Conservation (phyloP, 1,140 invertebrate species). For the Drosophila subpulchrella region DNA sequence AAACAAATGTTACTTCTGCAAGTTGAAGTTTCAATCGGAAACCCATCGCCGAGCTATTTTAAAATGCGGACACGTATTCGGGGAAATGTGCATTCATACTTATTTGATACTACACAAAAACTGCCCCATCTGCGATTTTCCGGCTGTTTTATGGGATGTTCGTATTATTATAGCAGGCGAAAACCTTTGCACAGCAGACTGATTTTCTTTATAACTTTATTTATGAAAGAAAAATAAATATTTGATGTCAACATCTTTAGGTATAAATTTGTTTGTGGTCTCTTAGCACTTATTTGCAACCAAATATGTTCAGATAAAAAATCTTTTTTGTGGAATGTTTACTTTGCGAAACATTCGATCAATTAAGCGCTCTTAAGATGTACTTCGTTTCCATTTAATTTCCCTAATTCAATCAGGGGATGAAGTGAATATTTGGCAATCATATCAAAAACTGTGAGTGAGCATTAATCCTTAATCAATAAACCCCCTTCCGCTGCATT, state of each 20-base stretch:
- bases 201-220: too few relatives aligned
- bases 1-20: neutral
- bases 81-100: neutral
- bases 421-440: slow-evolving; percentile 4
- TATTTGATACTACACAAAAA: neutral
- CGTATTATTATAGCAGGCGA: neutral
- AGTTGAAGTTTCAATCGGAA: neutral
- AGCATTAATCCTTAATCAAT: slow-evolving; percentile 39
- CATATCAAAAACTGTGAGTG: slow-evolving; percentile 6
- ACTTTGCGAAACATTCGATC: neutral
- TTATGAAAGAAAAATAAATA: too few relatives aligned
- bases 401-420: slow-evolving; percentile 28
- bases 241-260: too few relatives aligned
- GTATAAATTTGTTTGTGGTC: too few relatives aligned
- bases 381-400: slow-evolving; percentile 27
- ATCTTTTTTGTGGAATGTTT: neutral
- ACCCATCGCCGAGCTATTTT: neutral
- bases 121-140: neutral
- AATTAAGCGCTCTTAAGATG: slow-evolving; percentile 2
- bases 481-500: neutral
- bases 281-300: too few relatives aligned
- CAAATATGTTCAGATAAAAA: too few relatives aligned
- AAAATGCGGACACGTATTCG: neutral
- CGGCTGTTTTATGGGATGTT: neutral
- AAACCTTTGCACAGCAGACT: neutral